phyloP scores from a whole-genome alignment of 2,888 invertebrate genomes.

The Brachyptera risi region DNA sequence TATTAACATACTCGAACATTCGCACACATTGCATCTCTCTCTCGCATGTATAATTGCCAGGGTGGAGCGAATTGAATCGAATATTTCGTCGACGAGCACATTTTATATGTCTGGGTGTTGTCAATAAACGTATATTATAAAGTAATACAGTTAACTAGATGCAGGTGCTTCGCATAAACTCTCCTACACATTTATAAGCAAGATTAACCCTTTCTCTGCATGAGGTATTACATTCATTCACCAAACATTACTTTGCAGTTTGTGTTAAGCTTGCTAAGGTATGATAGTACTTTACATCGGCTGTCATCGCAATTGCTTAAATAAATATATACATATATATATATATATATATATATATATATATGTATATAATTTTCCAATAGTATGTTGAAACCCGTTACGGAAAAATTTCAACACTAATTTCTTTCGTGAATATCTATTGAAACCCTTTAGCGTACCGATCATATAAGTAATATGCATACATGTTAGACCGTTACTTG shows the following conservation, averaged over 20 bases:
- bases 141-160: neutral
- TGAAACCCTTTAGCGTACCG: neutral
- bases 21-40: too few species aligned
- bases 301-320: constrained; percentile 1
- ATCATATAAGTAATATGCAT: too few species aligned
- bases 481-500: neutral
- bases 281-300: neutral
- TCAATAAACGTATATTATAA: neutral
- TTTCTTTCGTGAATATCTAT: constrained; percentile 8
- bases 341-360: too few species aligned
- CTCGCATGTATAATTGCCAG: too few species aligned
- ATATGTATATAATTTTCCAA: too few species aligned
- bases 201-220: constrained; percentile 1
- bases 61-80: too few species aligned
- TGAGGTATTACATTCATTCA: neutral
- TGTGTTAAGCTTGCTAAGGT: neutral
- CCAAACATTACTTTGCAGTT: constrained; percentile 10
- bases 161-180: neutral
- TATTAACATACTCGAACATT: too few species aligned
- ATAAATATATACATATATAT: too few species aligned
- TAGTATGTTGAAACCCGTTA: too few species aligned
- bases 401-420: constrained; percentile 2
- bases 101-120: neutral
- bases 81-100: too few species aligned
- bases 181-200: neutral